Evolutionary conservation across 2,888 invertebrate genomes (phyloP).

Genomic region (Iselma pallidipennis): DNA sequence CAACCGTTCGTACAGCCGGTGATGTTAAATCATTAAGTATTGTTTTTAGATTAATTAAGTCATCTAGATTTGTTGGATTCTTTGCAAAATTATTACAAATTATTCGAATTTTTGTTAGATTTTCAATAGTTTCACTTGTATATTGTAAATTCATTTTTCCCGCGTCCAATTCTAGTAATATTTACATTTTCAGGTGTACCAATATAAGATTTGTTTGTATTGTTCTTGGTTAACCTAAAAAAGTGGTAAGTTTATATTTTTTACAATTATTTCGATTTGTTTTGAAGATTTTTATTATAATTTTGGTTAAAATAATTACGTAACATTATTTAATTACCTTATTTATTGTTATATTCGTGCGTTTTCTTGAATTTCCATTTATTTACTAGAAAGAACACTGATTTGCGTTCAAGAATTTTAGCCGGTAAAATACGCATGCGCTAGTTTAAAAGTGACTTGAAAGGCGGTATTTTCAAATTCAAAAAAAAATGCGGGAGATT

Average conservation of each 20-base stretch:
- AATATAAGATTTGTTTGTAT: not conserved
- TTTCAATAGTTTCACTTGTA: constrained; percentile 1
- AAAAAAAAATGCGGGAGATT: no score
- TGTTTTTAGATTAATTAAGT: constrained; percentile 30
- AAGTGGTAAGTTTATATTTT: not conserved
- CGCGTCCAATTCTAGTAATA: not conserved
- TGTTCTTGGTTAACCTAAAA: not conserved
- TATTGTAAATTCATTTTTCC: not conserved
- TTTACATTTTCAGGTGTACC: not conserved
- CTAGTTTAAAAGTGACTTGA: no score
- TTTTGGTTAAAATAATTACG: not conserved
- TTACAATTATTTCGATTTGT: not conserved
- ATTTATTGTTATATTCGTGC: not conserved
- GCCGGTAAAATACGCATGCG: no score
- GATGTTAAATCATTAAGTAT: constrained; percentile 26
- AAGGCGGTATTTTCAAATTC: no score
- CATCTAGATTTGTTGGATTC: constrained; percentile 33
- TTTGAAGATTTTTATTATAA: not conserved
- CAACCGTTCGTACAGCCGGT: constrained; percentile 32
- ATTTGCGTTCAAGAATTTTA: no score
- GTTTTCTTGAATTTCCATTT: not conserved
- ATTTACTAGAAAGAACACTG: not conserved
- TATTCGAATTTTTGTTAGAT: constrained; percentile 4
- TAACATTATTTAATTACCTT: not conserved
- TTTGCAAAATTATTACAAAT: constrained; percentile 28